Percentiles rank a stretch among this genome's conserved stretches.
Evolutionary conservation across 2,113 vertebrate genomes (phyloP).

Genomic region (Taxidea taxus): DNA sequence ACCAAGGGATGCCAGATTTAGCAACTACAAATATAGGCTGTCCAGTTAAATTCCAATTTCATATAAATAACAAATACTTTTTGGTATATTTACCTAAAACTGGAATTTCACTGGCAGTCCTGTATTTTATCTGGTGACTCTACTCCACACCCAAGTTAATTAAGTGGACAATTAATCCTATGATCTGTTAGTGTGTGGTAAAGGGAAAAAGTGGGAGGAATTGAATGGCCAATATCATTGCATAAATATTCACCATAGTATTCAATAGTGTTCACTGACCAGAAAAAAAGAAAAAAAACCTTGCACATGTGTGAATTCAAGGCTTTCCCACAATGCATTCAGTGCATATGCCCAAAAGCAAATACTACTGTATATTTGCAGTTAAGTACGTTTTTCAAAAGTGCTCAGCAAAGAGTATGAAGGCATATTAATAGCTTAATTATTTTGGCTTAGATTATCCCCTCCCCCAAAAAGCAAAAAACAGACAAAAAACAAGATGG

Average conservation of each 20-base stretch:
- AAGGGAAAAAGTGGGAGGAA: slow-evolving; percentile 24
- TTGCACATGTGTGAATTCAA: not conserved
- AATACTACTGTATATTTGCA: not conserved
- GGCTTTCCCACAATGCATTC: not conserved
- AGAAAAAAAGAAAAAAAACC: not conserved
- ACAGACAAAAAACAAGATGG: not conserved
- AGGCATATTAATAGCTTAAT: slow-evolving; percentile 21
- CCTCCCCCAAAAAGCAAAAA: not conserved
- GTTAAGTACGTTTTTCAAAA: slow-evolving; percentile 30
- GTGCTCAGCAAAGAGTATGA: not conserved
- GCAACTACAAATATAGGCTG: not conserved
- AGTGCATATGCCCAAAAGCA: not conserved
- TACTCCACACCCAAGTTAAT: not conserved
- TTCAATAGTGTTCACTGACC: not conserved
- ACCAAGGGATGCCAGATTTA: not conserved
- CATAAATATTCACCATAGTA: slow-evolving; percentile 33
- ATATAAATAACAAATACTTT: not conserved
- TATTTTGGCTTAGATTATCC: not conserved
- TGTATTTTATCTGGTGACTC: slow-evolving; percentile 27
- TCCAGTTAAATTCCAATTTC: slow-evolving; percentile 40
- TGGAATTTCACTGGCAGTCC: slow-evolving; percentile 5
- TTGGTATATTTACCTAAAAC: slow-evolving; percentile 21
- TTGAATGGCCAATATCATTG: not conserved
- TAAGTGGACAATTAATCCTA: slow-evolving; percentile 16
- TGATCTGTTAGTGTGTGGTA: not conserved